Evolutionary conservation across 1,140 invertebrate species (phyloP).

Genomic region (Formica selysi): DNA sequence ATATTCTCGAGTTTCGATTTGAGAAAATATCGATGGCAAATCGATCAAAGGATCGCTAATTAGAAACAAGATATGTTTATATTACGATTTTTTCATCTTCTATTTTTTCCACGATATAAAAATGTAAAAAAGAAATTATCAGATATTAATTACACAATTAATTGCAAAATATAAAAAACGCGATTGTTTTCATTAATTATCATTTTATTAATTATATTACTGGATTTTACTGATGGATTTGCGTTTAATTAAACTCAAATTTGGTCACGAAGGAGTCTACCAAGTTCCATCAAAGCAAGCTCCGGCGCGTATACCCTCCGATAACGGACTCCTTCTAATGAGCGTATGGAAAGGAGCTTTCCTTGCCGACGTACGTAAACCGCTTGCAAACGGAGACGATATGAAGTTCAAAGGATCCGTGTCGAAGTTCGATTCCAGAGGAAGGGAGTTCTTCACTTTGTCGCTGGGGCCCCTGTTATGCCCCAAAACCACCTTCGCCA

Average conservation of each 20-base stretch:
- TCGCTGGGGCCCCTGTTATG: conserved; percentile 24
- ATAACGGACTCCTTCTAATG: conserved; percentile 41
- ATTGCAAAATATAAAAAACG: background rate
- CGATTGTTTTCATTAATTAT: conserved; percentile 27
- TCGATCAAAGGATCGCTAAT: background rate
- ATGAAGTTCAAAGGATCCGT: conserved; percentile 57
- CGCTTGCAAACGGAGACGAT: conserved; percentile 49
- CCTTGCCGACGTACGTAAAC: conserved; percentile 44
- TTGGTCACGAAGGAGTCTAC: conserved; percentile 27
- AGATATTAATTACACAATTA: background rate
- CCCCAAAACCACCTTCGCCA: conserved; percentile 21
- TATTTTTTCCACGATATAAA: background rate
- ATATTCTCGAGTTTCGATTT: background rate
- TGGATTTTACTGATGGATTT: background rate
- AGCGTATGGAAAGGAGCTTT: conserved; percentile 55
- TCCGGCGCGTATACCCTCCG: background rate
- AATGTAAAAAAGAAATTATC: background rate
- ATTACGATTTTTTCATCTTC: background rate
- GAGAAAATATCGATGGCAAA: background rate
- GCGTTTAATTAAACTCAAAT: conserved; percentile 36
- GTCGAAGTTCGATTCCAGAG: conserved; percentile 39
- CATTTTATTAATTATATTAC: conserved; percentile 7
- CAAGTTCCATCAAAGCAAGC: conserved; percentile 46
- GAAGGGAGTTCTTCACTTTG: conserved; percentile 47
- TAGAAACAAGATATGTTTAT: background rate